A percentile compares a stretch with the other conserved stretches of the same genome.
Conservation (phyloP, 2,113 vertebrate species). For the Azemiops feae region DNA sequence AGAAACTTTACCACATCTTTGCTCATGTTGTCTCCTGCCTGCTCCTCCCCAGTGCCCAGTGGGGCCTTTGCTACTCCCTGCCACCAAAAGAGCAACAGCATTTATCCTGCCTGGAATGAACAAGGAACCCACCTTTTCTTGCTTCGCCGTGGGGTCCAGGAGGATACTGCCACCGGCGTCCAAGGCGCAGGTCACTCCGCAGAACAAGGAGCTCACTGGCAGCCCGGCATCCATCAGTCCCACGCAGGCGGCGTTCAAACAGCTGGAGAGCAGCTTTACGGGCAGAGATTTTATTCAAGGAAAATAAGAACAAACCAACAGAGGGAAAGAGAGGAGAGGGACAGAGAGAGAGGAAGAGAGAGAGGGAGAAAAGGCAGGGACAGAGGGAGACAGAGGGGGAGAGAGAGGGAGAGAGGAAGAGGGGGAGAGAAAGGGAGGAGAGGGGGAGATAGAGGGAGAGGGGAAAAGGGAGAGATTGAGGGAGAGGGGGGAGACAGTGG, state of each 20-base stretch:
- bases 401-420: no score
- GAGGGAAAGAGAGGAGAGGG: no score
- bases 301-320: not conserved
- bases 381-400: no score
- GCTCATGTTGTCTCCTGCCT: not conserved
- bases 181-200: conserved; percentile 85
- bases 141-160: conserved; percentile 78
- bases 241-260: conserved; percentile 85
- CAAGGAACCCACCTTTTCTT: conserved; percentile 81
- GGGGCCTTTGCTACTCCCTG: not conserved
- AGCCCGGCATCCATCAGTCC: conserved; percentile 87
- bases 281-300: accelerated
- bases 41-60: not conserved
- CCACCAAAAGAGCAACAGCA: not conserved
- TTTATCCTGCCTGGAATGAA: no score
- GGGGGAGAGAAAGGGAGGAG: no score
- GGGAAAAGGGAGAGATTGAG: no score
- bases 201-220: conserved; percentile 85
- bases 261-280: conserved; percentile 81
- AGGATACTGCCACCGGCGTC: conserved; percentile 70
- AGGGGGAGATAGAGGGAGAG: no score
- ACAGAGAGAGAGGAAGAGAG: no score
- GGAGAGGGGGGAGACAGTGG: no score
- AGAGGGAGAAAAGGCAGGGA: no score
- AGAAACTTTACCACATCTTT: not conserved